phyloP scores from a whole-genome alignment of 2,113 vertebrate genomes.

The Cygnus buccinator region DNA sequence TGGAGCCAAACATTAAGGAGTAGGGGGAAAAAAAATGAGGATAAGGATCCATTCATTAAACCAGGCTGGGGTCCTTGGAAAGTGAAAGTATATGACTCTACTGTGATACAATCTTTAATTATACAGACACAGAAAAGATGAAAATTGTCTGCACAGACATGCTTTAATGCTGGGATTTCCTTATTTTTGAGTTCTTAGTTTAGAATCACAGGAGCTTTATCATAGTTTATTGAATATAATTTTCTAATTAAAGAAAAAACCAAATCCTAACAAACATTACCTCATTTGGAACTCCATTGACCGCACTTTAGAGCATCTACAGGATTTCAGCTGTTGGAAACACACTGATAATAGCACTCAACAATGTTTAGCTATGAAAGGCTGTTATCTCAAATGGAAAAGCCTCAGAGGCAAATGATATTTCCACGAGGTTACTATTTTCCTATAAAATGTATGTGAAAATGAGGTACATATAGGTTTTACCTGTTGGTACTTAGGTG shows the following conservation, averaged over 20 bases:
- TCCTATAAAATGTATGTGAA: background rate
- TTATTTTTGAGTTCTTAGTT: background rate
- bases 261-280: background rate
- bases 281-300: background rate
- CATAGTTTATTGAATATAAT: background rate
- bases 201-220: background rate
- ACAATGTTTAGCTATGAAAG: background rate
- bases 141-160: background rate
- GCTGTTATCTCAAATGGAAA: background rate
- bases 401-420: background rate
- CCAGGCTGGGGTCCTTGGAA: background rate
- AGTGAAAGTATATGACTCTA: background rate
- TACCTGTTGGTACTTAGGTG: background rate
- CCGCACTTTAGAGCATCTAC: background rate
- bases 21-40: background rate
- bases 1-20: background rate
- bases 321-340: background rate
- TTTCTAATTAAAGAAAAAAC: background rate
- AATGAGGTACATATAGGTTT: background rate
- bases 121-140: background rate
- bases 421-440: background rate
- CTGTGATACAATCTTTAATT: background rate
- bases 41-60: constrained; percentile 19
- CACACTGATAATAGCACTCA: background rate
- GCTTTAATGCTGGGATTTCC: background rate